A percentile compares a stretch with the other conserved stretches of the same genome.
These are phyloP conservation scores for Caranx ignobilis DNA, from an alignment of 2,113 vertebrate genomes.

Conservation along the genomic window DNA sequence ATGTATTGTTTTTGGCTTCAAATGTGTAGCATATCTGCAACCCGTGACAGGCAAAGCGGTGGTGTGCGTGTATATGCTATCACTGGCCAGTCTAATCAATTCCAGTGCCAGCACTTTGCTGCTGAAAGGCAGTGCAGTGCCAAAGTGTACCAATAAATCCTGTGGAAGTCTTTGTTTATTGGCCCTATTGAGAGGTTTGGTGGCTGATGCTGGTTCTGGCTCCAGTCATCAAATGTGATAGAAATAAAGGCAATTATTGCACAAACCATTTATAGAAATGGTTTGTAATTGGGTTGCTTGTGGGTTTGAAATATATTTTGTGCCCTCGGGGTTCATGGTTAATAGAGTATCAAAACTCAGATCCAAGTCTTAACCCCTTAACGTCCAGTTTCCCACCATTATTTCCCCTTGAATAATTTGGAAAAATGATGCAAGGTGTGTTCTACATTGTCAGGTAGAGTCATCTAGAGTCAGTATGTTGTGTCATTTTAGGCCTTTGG, in stretches of 20 bases:
- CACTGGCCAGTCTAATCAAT: conserved; percentile 45
- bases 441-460: not conserved
- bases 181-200: conserved; percentile 39
- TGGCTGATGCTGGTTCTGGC: not conserved
- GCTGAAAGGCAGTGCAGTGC: conserved; percentile 9
- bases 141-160: conserved; percentile 45
- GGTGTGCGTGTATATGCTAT: conserved; percentile 8
- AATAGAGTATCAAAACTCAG: not conserved
- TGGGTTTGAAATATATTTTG: not conserved
- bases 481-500: not conserved
- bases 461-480: not conserved
- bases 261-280: not conserved
- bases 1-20: conserved; percentile 54
- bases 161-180: conserved; percentile 40
- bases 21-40: conserved; percentile 31
- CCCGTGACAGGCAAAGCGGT: conserved; percentile 15
- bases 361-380: not conserved
- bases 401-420: not conserved
- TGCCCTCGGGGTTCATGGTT: not conserved
- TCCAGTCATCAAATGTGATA: conserved; percentile 17
- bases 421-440: not conserved
- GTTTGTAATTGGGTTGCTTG: conserved; percentile 4
- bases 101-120: conserved; percentile 19
- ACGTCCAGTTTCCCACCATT: not conserved
- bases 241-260: conserved; percentile 26